phyloP scores from a whole-genome alignment of 2,113 vertebrate genomes.

The Candoia aspera region DNA sequence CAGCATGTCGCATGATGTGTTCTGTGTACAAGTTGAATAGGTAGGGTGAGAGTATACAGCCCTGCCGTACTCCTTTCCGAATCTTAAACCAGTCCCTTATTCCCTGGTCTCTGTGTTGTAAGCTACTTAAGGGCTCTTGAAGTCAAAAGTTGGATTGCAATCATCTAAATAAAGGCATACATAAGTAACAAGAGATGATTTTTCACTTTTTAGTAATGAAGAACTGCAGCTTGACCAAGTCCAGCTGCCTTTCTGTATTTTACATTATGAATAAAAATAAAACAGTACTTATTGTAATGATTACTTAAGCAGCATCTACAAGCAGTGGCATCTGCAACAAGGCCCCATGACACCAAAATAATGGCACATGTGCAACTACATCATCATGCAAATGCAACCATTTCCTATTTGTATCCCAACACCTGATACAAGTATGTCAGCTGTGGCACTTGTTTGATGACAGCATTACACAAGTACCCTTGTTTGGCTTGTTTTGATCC shows the following conservation, averaged over 20 bases:
- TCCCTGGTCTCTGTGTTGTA: not conserved
- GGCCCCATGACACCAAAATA: not conserved
- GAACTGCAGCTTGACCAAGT: not conserved
- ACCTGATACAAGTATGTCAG: not conserved
- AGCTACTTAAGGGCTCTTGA: not conserved
- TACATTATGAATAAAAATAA: not conserved
- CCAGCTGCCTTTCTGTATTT: not conserved
- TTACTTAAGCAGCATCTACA: not conserved
- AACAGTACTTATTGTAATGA: not conserved
- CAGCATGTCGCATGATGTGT: too few relatives aligned
- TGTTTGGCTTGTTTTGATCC: not conserved
- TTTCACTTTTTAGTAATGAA: not conserved
- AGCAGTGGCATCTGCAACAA: not conserved
- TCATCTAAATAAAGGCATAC: not conserved
- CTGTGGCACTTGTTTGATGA: not conserved
- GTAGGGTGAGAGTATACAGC: too few relatives aligned
- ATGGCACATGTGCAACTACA: not conserved
- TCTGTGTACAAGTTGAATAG: too few relatives aligned
- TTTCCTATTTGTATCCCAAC: not conserved
- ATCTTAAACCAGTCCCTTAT: too few relatives aligned
- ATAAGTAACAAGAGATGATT: not conserved
- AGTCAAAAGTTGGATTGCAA: not conserved
- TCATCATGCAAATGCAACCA: not conserved
- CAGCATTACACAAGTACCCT: not conserved
- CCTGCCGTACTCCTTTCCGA: too few relatives aligned